Base-by-base conservation (phyloP, 2,797 vertebrate species). In the Hippoglossus hippoglossus region DNA sequence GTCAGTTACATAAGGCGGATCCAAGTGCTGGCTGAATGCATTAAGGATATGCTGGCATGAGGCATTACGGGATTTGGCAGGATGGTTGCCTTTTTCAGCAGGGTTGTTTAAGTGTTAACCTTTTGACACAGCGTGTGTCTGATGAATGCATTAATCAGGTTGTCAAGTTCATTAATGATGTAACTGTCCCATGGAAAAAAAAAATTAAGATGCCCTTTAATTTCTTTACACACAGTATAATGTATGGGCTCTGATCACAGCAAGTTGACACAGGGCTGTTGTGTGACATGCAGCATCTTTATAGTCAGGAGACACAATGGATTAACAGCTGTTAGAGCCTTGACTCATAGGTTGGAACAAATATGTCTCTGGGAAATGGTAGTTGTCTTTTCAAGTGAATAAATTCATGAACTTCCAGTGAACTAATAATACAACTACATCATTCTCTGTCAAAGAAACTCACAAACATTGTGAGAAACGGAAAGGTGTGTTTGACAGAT, bases 281-380 rank as follows among this genome's bases (percentile, higher is more conserved):
- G 19, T 57, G 56, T 64, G 51, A 47, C 49, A 19, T 34, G 1
- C 51, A 53, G 39, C 52, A 41, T 31, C 44, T 44, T 57, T 24
- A 47, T 64, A 57, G 61, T 47, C 62, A 46, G 50, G 41, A 65
- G 56, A 59, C 3, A 3, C 60, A 62, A 47, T 21, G 22, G 34
- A 65, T 70, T 71, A 81, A 69, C 71, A 87, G 66, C 44, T 86
- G 67, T 41, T 52, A 12, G 39, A 12, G 8, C 52, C 50, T 15
- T 86, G 83, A 85, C 63, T 88, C 73, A 85, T 0, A 61, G 62
- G 66, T 68, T 41, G 58, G 49, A 49, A 75, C 60, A 51, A 56
- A 51, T 51, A 22, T 55, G 61, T 71, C 58, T 68, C 55, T 58
- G 36, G 25, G 47, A 78, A 68, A 61, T 28, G 13, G n/a, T n/a